Base-by-base conservation (phyloP, 2,113 vertebrate species). In the Cheilinus undulatus region DNA sequence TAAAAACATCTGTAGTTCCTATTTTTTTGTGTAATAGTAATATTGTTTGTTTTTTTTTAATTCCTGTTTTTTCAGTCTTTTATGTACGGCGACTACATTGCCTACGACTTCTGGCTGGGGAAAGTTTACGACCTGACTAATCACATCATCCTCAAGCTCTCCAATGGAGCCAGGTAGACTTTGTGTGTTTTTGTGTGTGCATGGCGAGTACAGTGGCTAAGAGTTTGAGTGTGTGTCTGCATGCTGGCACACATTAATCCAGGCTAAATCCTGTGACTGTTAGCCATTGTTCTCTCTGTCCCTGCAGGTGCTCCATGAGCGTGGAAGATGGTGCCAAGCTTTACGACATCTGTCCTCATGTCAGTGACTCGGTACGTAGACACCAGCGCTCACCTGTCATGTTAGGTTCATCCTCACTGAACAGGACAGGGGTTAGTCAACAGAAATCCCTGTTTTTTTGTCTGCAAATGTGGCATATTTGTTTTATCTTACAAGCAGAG, bases 51-150 rank as follows among this genome's bases (percentile, higher is more conserved):
- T n/a, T n/a, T n/a, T n/a, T n/a, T n/a, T n/a, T n/a, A n/a, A n/a
- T n/a, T n/a, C n/a, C n/a, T 19, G 14, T 42, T 63, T 49, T 24
- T 53, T 7, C 69, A 99, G 98, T 97, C 97, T 28, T 99, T 99
- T 80, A 98, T 99, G 97, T 99, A 99, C 10, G 97, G 97, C 10
- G 98, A 99, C 92, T 99, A 98, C 86, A 97, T 99, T 13, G 97
- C 96, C 54, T 99, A 97, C 3, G 97, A 99, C 90, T 99, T 97
- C 94, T 99, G 98, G 98, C 90, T 99, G 69, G 98, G 98, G 51
- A 99, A 99, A 84, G 97, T 99, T 54, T 98, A 98, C 12, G 97
- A 99, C 88, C 89, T 99, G 87, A 98, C 97, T 88, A 99, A 98
- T 89, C 97, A 98, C 87, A 96, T 99, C 73, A 95, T 99, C 88